Evolutionary conservation across 1,140 invertebrate genomes (phyloP).

Genomic region (Eriosoma lanigerum): DNA sequence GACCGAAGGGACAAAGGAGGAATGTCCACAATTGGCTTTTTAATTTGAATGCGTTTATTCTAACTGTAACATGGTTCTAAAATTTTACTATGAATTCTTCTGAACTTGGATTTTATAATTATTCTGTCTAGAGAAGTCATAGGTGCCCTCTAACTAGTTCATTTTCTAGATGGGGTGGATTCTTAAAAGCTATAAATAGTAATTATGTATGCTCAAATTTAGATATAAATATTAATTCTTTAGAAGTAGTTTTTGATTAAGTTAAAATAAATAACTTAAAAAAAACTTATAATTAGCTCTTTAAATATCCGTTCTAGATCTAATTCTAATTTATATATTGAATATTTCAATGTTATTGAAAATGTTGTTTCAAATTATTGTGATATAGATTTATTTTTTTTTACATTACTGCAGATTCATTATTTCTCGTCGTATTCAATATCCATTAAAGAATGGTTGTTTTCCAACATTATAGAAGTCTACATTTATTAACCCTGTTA

Average conservation of each 20-base stretch:
- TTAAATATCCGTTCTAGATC: neutral
- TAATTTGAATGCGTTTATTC: neutral
- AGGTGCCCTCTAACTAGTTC: neutral
- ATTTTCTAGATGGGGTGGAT: neutral
- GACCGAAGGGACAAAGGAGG: too few species aligned
- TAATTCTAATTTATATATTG: neutral
- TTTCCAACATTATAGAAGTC: too few species aligned
- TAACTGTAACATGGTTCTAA: neutral
- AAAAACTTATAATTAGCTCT: neutral
- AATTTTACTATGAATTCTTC: neutral
- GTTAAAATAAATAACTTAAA: neutral
- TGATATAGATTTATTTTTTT: neutral
- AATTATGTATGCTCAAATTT: neutral
- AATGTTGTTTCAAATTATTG: neutral
- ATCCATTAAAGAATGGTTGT: too few species aligned
- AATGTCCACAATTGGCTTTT: too few species aligned
- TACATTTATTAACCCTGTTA: too few species aligned
- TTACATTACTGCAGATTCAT: neutral
- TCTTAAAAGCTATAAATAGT: neutral
- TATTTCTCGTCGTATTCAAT: neutral
- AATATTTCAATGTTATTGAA: neutral
- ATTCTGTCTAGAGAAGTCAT: neutral
- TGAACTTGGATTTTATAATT: slow-evolving; percentile 2
- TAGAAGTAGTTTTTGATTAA: neutral
- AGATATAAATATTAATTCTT: neutral